phyloP scores from a whole-genome alignment of 2,797 vertebrate species.

The Nasua narica region DNA sequence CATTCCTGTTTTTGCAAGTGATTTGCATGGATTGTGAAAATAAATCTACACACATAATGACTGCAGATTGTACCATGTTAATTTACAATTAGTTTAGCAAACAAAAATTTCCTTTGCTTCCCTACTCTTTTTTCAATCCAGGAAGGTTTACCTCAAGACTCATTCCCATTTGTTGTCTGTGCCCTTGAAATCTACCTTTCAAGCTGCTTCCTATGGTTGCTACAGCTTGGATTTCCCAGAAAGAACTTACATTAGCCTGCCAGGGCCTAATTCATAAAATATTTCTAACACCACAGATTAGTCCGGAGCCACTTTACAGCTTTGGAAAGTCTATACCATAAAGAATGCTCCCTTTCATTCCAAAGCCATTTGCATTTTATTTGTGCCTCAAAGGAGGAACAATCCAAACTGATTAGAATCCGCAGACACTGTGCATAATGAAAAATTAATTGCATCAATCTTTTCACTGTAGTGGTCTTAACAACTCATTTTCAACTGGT shows the following conservation, averaged over 20 bases:
- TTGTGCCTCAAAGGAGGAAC: conserved; percentile 82
- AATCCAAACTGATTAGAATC: conserved; percentile 87
- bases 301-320: conserved; percentile 76
- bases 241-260: conserved; percentile 67
- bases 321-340: conserved; percentile 74
- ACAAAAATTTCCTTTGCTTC: not conserved
- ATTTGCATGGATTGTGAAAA: not conserved
- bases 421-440: conserved; percentile 84
- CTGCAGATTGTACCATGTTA: not conserved
- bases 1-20: not conserved
- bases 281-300: conserved; percentile 76
- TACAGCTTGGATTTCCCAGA: conserved; percentile 58
- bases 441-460: conserved; percentile 91
- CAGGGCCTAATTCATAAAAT: conserved; percentile 77
- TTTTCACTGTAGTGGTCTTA: conserved; percentile 87
- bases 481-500: conserved; percentile 89
- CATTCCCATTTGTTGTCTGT: not conserved
- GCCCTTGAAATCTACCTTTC: conserved; percentile 42
- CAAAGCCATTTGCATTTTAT: conserved; percentile 84
- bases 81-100: not conserved
- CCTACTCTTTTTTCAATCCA: not conserved
- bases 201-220: not conserved
- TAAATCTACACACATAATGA: not conserved
- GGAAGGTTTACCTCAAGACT: not conserved
- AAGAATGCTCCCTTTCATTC: conserved; percentile 80